Conservation (phyloP, 2,888 invertebrate species). For the Gasteruption jaculator region DNA sequence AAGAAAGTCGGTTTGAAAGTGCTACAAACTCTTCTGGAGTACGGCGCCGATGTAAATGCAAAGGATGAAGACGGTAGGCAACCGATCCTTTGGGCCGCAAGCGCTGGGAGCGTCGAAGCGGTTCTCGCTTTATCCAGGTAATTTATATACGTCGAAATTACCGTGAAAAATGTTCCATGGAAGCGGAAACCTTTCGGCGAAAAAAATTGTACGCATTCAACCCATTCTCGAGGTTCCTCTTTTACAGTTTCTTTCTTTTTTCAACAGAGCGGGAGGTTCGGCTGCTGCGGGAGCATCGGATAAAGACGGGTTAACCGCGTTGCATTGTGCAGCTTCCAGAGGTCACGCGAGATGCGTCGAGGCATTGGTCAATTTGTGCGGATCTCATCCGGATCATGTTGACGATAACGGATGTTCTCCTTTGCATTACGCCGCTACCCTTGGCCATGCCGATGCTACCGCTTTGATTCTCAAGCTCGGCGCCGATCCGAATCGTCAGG, state of each 20-base stretch:
- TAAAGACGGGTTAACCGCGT: constrained; percentile 89
- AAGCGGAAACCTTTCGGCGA: too few species aligned
- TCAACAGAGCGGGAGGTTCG: constrained; percentile 44
- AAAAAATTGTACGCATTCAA: too few species aligned
- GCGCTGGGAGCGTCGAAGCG: constrained; percentile 91
- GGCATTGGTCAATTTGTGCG: constrained; percentile 80
- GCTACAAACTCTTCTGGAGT: constrained; percentile 70
- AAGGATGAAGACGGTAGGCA: constrained; percentile 90
- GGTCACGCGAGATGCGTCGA: constrained; percentile 92
- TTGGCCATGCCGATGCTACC: constrained; percentile 93
- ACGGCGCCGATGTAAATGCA: constrained; percentile 77
- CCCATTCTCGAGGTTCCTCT: background rate
- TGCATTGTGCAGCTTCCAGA: constrained; percentile 95
- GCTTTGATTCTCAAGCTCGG: constrained; percentile 82
- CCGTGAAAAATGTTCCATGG: background rate
- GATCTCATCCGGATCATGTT: constrained; percentile 77
- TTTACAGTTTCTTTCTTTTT: background rate
- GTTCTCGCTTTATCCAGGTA: constrained; percentile 78
- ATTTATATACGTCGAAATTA: background rate
- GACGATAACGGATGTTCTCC: constrained; percentile 96
- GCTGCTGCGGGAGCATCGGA: constrained; percentile 61
- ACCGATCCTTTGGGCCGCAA: constrained; percentile 95
- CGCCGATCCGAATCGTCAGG: constrained; percentile 89
- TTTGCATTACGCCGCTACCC: constrained; percentile 92
- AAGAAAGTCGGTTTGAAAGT: constrained; percentile 71